These are phyloP conservation scores for Protosalanx chinensis DNA, from an alignment of 2,797 vertebrate species.

Conservation along the genomic window DNA sequence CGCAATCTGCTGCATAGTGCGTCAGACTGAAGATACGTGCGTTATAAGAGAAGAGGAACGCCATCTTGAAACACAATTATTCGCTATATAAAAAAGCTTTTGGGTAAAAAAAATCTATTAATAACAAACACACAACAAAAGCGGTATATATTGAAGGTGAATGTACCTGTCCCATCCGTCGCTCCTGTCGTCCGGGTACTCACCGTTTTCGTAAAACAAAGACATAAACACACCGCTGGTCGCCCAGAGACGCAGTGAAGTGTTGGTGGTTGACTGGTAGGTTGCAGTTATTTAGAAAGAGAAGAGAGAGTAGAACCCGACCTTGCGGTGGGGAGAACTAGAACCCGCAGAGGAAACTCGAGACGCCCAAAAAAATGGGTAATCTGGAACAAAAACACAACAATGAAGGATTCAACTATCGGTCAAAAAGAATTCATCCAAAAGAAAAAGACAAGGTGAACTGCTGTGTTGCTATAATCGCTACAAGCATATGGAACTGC, in stretches of 20 bases:
- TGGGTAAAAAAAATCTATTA: background rate
- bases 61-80: constrained; percentile 58
- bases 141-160: constrained; percentile 14
- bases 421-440: constrained; percentile 5
- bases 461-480: background rate
- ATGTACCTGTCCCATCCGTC: constrained; percentile 43
- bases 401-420: constrained; percentile 4
- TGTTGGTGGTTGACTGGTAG: constrained; percentile 53
- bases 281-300: constrained; percentile 32
- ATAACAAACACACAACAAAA: background rate
- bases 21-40: constrained; percentile 33
- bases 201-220: constrained; percentile 99
- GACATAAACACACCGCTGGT: constrained; percentile 99
- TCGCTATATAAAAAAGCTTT: constrained; percentile 1
- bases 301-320: constrained; percentile 28
- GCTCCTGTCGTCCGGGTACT: constrained; percentile 65
- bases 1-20: constrained; percentile 47
- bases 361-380: constrained; percentile 50
- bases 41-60: constrained; percentile 38
- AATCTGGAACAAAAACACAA: constrained; percentile 44
- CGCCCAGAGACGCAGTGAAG: constrained; percentile 93
- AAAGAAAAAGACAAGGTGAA: background rate
- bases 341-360: constrained; percentile 40
- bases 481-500: constrained; percentile 3
- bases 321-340: constrained; percentile 36